phyloP scores from a whole-genome alignment of 2,113 vertebrate species.

The Xerus inauris region DNA sequence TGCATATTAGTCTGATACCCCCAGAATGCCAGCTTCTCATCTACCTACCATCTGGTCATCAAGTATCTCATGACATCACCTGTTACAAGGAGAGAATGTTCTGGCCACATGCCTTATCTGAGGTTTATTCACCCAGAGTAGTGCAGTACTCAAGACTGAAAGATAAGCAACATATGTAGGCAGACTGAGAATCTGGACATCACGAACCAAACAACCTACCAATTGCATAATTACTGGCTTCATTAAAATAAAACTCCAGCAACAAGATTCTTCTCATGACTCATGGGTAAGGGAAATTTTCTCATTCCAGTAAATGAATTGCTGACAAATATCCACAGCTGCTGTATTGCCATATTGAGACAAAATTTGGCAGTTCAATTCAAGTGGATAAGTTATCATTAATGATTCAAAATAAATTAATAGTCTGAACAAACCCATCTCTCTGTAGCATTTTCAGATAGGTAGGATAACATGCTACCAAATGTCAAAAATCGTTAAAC shows the following conservation, averaged over 20 bases:
- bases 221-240: slow-evolving; percentile 66
- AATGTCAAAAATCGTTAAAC: not conserved
- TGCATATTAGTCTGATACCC: not conserved
- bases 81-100: not conserved
- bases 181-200: slow-evolving; percentile 46
- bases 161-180: not conserved
- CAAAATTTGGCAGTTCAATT: not conserved
- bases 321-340: slow-evolving; percentile 61
- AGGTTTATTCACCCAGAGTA: not conserved
- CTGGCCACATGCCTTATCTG: not conserved
- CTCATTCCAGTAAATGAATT: slow-evolving; percentile 70
- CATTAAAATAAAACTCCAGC: slow-evolving; percentile 66
- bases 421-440: not conserved
- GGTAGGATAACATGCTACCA: not conserved
- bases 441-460: not conserved
- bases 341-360: slow-evolving; percentile 4
- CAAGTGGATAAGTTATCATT: not conserved
- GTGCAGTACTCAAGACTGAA: slow-evolving; percentile 14
- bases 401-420: slow-evolving; percentile 16
- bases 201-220: not conserved
- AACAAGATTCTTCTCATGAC: slow-evolving; percentile 53
- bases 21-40: not conserved
- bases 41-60: not conserved
- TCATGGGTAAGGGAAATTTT: slow-evolving; percentile 70
- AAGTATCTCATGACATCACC: not conserved